phyloP scores from a whole-genome alignment of 2,113 vertebrate genomes.

The Sprattus sprattus region DNA sequence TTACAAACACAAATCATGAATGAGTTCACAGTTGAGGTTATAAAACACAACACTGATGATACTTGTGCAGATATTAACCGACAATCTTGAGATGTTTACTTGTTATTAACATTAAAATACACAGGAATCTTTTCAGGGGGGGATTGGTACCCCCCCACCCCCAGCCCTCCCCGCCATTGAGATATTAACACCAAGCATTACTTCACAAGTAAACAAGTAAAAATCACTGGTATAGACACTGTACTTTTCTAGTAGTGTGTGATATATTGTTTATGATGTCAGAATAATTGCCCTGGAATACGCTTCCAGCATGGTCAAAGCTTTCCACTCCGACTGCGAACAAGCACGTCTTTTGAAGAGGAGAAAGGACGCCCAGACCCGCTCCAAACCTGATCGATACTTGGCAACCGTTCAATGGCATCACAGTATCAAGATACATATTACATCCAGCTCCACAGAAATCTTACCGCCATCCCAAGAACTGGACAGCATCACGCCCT shows the following conservation, averaged over 20 bases:
- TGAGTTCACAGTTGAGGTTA: slow-evolving; percentile 39
- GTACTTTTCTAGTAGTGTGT: background rate
- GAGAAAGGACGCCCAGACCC: background rate
- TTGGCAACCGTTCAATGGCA: background rate
- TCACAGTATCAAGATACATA: slow-evolving; percentile 18
- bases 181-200: slow-evolving; percentile 5
- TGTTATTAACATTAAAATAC: background rate
- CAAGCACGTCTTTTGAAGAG: background rate
- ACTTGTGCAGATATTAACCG: slow-evolving; percentile 45
- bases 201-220: slow-evolving; percentile 9
- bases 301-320: background rate
- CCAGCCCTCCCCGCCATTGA: background rate
- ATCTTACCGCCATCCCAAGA: background rate
- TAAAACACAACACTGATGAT: slow-evolving; percentile 53
- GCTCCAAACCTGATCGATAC: background rate
- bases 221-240: slow-evolving; percentile 12
- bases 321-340: background rate
- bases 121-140: background rate
- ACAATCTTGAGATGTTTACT: slow-evolving; percentile 19
- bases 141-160: too few relatives aligned
- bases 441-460: background rate
- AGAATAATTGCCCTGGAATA: background rate
- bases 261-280: background rate
- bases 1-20: background rate
- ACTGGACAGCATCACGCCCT: background rate